Evolutionary conservation across 1,140 invertebrate genomes (phyloP), one percentile per base, ranked within the genome.

Genomic region (Hyles vespertilio): DNA sequence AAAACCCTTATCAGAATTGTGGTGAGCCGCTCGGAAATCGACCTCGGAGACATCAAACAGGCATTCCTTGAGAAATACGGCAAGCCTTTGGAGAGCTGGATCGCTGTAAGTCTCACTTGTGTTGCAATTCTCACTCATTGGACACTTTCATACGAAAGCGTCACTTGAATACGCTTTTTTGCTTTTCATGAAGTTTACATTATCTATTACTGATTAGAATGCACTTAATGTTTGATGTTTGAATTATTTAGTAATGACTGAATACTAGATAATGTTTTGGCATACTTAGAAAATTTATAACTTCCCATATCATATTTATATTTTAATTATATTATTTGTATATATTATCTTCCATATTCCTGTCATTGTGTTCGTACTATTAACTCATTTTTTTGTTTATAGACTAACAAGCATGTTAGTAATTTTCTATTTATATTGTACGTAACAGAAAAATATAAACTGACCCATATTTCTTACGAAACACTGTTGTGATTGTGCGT

Each of bases 11-110:
- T 98, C 68, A 93, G 97, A 72, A 95, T 98, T 60, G 89, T 98
- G 58, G 96, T 98, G 8, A 95, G 96, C 65, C 93, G 97, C 74
- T 96, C 95, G 67, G 97, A 98, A 91, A 96, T 98, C 63, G 97
- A 98, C 89, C 91, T 98, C 78, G 96, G 94, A 43, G 94, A 96
- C 77, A 97, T 98, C 70, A 98, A 97, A 81, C 93, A 95, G 74
- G 95, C 96, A 54, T 98, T 96, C 89, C 91, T 95, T 72, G 93
- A 94, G 63, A 94, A 94, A 81, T 98, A 95, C 73, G 94, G 93
- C 66, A 97, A 97, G 87, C 91, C 94, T 54, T 85, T 98, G 68
- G 95, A 95, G 73, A 93, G 91, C 61, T 95, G 93, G 92, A 95
- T 98, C 75, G 90, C 92, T 87, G 95, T 97, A 92, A 93, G 93